Conservation (phyloP, 2,888 invertebrate genomes). For the Latheticus oryzae region DNA sequence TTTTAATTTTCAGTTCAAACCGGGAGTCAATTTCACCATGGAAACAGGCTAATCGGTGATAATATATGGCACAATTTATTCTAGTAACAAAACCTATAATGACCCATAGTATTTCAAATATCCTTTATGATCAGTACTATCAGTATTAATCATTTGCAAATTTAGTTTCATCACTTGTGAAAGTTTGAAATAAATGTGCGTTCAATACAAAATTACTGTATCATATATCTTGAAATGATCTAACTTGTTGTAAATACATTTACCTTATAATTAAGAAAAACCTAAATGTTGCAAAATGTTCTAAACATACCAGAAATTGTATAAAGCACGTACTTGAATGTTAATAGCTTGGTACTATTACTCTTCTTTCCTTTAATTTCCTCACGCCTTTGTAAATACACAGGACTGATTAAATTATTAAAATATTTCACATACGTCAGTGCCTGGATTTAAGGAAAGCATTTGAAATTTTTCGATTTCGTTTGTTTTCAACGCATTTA, state of each 20-base stretch:
- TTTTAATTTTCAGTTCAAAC: too few relatives aligned
- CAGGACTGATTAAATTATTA: conserved; percentile 55
- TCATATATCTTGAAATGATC: conserved; percentile 16
- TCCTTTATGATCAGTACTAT: conserved; percentile 4
- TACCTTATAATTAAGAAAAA: conserved; percentile 27
- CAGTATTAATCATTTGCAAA: conserved; percentile 30
- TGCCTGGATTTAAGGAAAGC: conserved; percentile 58
- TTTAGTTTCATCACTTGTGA: not conserved
- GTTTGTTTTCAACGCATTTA: conserved; percentile 30
- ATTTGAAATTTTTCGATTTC: conserved; percentile 36
- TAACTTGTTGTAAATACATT: conserved; percentile 34
- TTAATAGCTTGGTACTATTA: conserved; percentile 37
- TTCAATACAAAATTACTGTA: conserved; percentile 19
- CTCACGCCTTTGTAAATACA: conserved; percentile 59
- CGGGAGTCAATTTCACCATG: conserved; percentile 26
- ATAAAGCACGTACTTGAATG: conserved; percentile 39
- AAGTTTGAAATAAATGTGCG: conserved; percentile 12
- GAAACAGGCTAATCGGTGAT: conserved; percentile 24
- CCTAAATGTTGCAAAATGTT: conserved; percentile 41
- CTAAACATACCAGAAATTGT: conserved; percentile 37
- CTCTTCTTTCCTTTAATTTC: conserved; percentile 20
- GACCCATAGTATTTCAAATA: conserved; percentile 5
- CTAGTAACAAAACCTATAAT: conserved; percentile 15
- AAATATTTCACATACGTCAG: conserved; percentile 60
- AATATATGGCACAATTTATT: conserved; percentile 28